Evolutionary conservation across 1,140 invertebrate species (phyloP), one percentile per base, ranked within the genome.

Genomic region (Drosophila setifemur): DNA sequence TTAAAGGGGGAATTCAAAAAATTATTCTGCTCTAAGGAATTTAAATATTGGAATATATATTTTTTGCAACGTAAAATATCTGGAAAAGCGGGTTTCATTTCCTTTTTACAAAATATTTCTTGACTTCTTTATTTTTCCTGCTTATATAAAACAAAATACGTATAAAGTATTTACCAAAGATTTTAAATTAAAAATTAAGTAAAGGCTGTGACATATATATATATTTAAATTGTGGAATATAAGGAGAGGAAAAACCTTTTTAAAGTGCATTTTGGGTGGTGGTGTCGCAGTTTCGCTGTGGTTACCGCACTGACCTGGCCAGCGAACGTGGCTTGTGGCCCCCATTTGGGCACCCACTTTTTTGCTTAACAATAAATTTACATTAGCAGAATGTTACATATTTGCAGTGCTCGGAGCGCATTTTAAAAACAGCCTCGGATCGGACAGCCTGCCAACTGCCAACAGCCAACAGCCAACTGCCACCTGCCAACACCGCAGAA

Each of bases 281-380:
- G 28, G 28, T 9, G 29, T 44, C 23, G 40, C 50, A 58, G 60
- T 57, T 48, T 60, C 58, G 45, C 50, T 72, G 77, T 26, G 72
- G 77, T 68, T 66, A 33, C 70, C 66, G 61, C 66, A 54, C 42
- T 75, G 75, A 81, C 81, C 81, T 74, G 35, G n/a, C 35, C 52
- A 16, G 60, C 37, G 40, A 49, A 43, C 25, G 43, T 48, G 16
- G 54, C 54, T 52, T 43, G 60, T 26, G 40, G 42, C 48, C 4
- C 18, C 31, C 3, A 1, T n/a, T 1, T 6, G n/a, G 4, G 12
- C 35, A 3, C 33, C 48, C 44, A 16, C 57, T 57, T 75, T n/a
- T 74, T 76, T 64, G 67, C 63, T 78, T 66, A 86, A 89, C 86
- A 89, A 89, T 89, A 89, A 89, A 89, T 89, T 89, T 86, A 89